These are phyloP conservation scores for Onthophagus taurus DNA, from an alignment of 1,140 invertebrate species.

Conservation along the genomic window DNA sequence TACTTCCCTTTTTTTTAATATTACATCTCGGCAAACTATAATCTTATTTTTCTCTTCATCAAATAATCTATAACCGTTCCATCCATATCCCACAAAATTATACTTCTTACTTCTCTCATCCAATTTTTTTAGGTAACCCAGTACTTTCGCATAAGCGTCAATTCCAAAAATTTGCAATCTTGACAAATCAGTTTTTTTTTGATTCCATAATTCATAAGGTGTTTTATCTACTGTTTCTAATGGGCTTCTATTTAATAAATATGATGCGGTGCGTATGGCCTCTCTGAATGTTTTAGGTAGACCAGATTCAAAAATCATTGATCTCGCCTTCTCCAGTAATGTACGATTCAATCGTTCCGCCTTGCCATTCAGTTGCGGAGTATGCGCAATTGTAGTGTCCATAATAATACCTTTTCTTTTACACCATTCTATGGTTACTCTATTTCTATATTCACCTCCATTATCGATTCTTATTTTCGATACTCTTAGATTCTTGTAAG, in stretches of 20 bases:
- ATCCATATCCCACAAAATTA: conserved; percentile 19
- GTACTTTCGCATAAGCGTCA: conserved; percentile 16
- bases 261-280: too few relatives aligned
- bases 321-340: too few relatives aligned
- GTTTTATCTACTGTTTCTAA: too few relatives aligned
- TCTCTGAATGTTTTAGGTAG: too few relatives aligned
- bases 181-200: conserved; percentile 9
- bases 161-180: conserved; percentile 20
- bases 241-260: too few relatives aligned
- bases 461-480: conserved; percentile 11
- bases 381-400: conserved; percentile 5
- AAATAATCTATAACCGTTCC: conserved; percentile 20
- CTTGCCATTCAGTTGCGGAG: too few relatives aligned
- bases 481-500: conserved; percentile 8
- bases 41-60: conserved; percentile 1
- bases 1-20: not conserved
- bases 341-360: too few relatives aligned
- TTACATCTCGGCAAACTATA: not conserved
- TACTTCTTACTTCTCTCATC: conserved; percentile 12
- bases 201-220: too few relatives aligned
- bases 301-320: too few relatives aligned
- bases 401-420: conserved; percentile 9
- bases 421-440: conserved; percentile 3
- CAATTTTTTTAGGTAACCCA: conserved; percentile 15
- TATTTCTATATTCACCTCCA: conserved; percentile 4